phyloP scores from a whole-genome alignment of 1,140 invertebrate genomes.

The Charaxes varanes region DNA sequence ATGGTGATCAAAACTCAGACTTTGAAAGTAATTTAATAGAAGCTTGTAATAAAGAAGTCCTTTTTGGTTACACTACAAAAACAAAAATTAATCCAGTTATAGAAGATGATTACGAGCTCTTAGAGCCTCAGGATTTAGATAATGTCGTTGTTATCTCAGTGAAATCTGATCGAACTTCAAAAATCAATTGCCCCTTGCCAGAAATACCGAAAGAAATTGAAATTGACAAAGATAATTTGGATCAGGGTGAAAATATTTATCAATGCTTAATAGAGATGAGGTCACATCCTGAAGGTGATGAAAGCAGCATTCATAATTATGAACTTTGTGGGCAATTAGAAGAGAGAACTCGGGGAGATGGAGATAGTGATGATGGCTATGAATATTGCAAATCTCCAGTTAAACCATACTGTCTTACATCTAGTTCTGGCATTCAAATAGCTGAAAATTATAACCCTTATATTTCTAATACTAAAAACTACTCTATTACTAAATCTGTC shows the following conservation, averaged over 20 bases:
- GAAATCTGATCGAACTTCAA: constrained; percentile 51
- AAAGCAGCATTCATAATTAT: constrained; percentile 65
- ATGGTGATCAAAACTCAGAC: constrained; percentile 40
- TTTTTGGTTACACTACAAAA: constrained; percentile 51
- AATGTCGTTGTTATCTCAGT: constrained; percentile 46
- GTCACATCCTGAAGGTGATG: constrained; percentile 62
- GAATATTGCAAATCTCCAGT: constrained; percentile 68
- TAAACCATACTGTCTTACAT: constrained; percentile 58
- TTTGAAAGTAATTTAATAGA: constrained; percentile 67
- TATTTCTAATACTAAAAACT: constrained; percentile 36
- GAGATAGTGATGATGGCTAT: constrained; percentile 67
- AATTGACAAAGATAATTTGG: constrained; percentile 13
- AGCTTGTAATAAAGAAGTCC: constrained; percentile 62
- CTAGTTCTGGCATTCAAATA: constrained; percentile 59
- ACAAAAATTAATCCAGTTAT: constrained; percentile 33
- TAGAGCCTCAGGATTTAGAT: constrained; percentile 50
- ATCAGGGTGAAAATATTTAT: constrained; percentile 57
- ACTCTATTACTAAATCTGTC: constrained; percentile 57
- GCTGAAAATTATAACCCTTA: constrained; percentile 53
- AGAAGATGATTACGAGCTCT: constrained; percentile 67
- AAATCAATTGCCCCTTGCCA: constrained; percentile 68
- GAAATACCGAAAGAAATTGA: constrained; percentile 57
- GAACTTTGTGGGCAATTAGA: constrained; percentile 62
- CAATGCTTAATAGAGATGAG: constrained; percentile 64
- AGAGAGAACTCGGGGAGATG: constrained; percentile 57